Base-by-base conservation (phyloP, 2,888 invertebrate species). In the Teleiodes luculella region DNA sequence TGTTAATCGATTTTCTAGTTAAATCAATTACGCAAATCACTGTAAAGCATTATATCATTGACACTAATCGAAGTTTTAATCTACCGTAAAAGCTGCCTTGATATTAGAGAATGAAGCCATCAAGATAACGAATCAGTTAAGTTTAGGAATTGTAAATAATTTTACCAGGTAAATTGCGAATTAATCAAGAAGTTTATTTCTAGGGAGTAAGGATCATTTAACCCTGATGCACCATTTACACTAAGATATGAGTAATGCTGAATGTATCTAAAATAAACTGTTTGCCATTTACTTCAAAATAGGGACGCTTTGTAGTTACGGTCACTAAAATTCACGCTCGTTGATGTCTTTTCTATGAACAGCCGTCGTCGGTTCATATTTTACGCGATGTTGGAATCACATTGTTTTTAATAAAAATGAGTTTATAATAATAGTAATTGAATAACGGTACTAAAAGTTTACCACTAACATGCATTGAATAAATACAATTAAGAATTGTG, bases 311-410 rank as follows among this genome's bases (percentile, higher is more conserved):
- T n/a, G 7, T 28, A 3, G 7, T 28, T 43, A 43, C 24, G 43
- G 43, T 43, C 28, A 43, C 43, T 13, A 28, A 28, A 28, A 43
- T 43, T n/a, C n/a, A 28, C 68, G 74, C 82, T 83, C 86, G 86
- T 86, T 86, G 83, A 86, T 78, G 80, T 86, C 86, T 86, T 86
- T 85, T 80, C 30, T 56, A 56, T 49, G 48, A 39, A 24, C 24
- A 24, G 24, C 3, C 24, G 24, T 24, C 6, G n/a, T n/a, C n/a
- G n/a, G n/a, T n/a, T n/a, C n/a, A 4, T 24, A 24, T 24, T 24
- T 24, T 24, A 24, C 24, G 24, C 24, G 24, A 5, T 35, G 3
- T 35, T 35, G 2, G n/a, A 3, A 35, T n/a, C n/a, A n/a, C n/a
- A n/a, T n/a, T n/a, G n/a, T n/a, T n/a, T n/a, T n/a, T n/a, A n/a